A percentile compares a stretch with the other conserved stretches of the same genome.
These are phyloP conservation scores for Copidosoma floridanum DNA, from an alignment of 1,140 invertebrate species.

Conservation along the genomic window DNA sequence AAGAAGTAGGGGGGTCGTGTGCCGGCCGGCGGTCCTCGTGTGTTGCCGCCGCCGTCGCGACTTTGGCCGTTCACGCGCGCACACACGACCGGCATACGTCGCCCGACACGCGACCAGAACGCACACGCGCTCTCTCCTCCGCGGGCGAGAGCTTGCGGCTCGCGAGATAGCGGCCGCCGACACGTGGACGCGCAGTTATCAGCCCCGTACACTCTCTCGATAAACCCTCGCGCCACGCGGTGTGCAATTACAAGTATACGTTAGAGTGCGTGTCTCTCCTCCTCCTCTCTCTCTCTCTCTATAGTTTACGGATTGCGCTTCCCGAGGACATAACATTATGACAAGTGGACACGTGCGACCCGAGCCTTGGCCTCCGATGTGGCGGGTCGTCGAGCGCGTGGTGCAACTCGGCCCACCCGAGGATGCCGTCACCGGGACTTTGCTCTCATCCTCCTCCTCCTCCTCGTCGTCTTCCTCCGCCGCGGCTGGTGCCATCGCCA, in stretches of 20 bases:
- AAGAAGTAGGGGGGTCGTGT: constrained; percentile 54
- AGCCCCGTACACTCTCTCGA: too few relatives aligned
- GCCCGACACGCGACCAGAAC: constrained; percentile 55
- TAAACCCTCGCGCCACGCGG: too few relatives aligned
- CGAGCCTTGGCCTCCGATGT: constrained; percentile 44
- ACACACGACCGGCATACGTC: constrained; percentile 59
- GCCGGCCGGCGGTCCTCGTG: constrained; percentile 40
- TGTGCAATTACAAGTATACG: too few relatives aligned
- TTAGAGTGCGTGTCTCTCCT: too few relatives aligned
- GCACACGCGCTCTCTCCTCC: constrained; percentile 29
- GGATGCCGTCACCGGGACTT: constrained; percentile 46
- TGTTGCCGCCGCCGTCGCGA: too few relatives aligned
- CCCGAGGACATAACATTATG: background rate
- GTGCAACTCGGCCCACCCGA: constrained; percentile 55
- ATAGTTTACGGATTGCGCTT: background rate
- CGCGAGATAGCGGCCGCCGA: background rate
- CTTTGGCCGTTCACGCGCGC: constrained; percentile 44
- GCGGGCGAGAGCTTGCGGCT: background rate
- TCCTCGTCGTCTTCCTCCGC: constrained; percentile 32
- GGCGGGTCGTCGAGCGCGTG: constrained; percentile 60
- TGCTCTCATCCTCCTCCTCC: constrained; percentile 38
- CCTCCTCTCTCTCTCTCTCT: background rate
- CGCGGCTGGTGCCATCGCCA: constrained; percentile 44
- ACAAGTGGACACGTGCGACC: too few relatives aligned
- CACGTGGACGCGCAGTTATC: background rate